These are phyloP conservation scores for Galemys pyrenaicus DNA, from an alignment of 2,113 vertebrate species.

Conservation along the genomic window DNA sequence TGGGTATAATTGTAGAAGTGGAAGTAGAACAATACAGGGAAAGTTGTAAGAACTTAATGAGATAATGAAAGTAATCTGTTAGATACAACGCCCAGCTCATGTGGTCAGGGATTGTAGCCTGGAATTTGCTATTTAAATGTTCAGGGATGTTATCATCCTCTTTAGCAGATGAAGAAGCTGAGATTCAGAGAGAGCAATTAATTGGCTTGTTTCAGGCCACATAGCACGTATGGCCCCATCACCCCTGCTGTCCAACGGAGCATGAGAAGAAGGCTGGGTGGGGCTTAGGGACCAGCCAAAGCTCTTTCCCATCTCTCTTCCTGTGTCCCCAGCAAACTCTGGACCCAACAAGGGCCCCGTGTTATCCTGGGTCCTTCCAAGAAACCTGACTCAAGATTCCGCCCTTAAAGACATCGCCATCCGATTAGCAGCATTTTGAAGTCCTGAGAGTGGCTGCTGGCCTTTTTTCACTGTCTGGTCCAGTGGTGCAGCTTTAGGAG, in stretches of 20 bases:
- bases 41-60: neutral
- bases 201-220: neutral
- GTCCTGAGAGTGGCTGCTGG: neutral
- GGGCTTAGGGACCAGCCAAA: neutral
- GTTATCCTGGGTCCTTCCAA: neutral
- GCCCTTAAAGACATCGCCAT: neutral
- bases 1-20: neutral
- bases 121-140: neutral
- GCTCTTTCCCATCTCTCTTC: neutral
- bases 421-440: slow-evolving; percentile 25
- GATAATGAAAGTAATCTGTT: neutral
- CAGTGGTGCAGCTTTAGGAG: slow-evolving; percentile 25
- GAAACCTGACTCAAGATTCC: neutral
- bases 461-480: slow-evolving; percentile 35
- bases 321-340: neutral
- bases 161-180: neutral
- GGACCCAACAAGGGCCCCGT: neutral
- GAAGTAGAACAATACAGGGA: neutral
- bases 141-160: neutral
- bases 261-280: neutral
- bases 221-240: neutral
- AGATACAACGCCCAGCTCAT: neutral
- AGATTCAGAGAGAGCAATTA: slow-evolving; percentile 13
- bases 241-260: neutral
- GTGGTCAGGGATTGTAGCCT: neutral